Conservation (phyloP, 2,797 vertebrate genomes). For the Enteromius trimaculatus region DNA sequence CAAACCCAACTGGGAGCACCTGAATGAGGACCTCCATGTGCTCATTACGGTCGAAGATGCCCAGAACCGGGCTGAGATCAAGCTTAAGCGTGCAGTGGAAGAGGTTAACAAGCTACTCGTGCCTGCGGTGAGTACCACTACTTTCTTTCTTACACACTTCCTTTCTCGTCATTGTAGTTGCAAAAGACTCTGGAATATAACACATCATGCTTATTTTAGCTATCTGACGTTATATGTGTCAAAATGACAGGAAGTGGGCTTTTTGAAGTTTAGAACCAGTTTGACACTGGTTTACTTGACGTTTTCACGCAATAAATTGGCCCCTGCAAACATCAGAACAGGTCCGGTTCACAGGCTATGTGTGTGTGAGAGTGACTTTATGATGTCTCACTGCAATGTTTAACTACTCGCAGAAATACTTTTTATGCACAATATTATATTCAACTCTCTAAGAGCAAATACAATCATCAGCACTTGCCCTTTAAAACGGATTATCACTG, state of each 20-base stretch:
- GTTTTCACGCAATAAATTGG: background rate
- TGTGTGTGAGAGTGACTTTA: background rate
- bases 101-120: slow-evolving; percentile 92
- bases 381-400: background rate
- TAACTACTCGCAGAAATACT: slow-evolving; percentile 25
- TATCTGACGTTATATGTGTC: slow-evolving; percentile 24
- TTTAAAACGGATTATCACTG: slow-evolving; percentile 60
- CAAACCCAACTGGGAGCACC: slow-evolving; percentile 93
- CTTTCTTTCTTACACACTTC: slow-evolving; percentile 29
- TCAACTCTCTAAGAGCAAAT: slow-evolving; percentile 47
- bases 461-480: slow-evolving; percentile 55
- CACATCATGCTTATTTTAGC: slow-evolving; percentile 24
- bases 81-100: slow-evolving; percentile 89
- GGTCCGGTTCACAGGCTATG: background rate
- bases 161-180: slow-evolving; percentile 11
- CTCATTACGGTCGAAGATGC: slow-evolving; percentile 93
- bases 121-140: slow-evolving; percentile 84
- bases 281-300: background rate
- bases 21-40: slow-evolving; percentile 93
- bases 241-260: slow-evolving; percentile 20
- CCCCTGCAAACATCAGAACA: background rate
- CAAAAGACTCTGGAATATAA: background rate
- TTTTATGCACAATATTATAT: slow-evolving; percentile 20
- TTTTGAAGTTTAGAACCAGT: background rate
- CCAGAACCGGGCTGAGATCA: slow-evolving; percentile 91